Base-by-base conservation (phyloP, 2,888 invertebrate genomes). In the Dicycla oo region DNA sequence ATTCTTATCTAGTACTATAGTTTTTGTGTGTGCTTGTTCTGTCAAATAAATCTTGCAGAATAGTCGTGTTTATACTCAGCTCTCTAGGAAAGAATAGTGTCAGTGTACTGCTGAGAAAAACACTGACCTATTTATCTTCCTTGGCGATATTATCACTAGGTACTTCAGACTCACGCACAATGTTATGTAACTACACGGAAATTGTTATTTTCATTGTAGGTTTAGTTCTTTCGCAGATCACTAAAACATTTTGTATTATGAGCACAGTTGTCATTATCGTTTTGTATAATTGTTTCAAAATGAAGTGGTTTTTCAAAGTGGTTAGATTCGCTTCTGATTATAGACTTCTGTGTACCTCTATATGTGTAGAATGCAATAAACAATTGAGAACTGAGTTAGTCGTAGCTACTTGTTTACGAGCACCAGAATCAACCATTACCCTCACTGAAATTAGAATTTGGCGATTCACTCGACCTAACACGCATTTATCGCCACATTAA, bases 31-130 rank as follows among this genome's bases (percentile, higher is more conserved):
- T 54, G 15, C 49, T 68, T 11, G 53, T 61, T 26, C 57, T 65
- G 70, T 70, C 66, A 51, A 67, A 82, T 73, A 77, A 76, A 80
- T 75, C 77, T 80, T 49, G n/a, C 30, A 10, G 43, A 68, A 80
- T 75, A 69, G 71, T 57, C n/a, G 67, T 75, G 70, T 80, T 79
- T 80, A 54, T 69, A 66, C 69, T 68, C 30, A 64, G 56, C 23
- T 71, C 54, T 75, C 53, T 75, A n/a, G 54, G 10, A 62, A 62
- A 66, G 49, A 65, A 57, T 61, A 43, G 56, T 57, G 51, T 64
- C 51, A 61, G 63, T 45, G 51, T 47, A 43, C 47, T 30, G 20
- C 45, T 67, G 54, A 60, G 67, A 64, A 79, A 75, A 70, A 79
- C 70, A 79, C 62, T 74, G 80, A 75, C 66, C 80, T 67, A 70